Base-by-base conservation (phyloP, 2,113 vertebrate genomes). In the Lagopus muta region DNA sequence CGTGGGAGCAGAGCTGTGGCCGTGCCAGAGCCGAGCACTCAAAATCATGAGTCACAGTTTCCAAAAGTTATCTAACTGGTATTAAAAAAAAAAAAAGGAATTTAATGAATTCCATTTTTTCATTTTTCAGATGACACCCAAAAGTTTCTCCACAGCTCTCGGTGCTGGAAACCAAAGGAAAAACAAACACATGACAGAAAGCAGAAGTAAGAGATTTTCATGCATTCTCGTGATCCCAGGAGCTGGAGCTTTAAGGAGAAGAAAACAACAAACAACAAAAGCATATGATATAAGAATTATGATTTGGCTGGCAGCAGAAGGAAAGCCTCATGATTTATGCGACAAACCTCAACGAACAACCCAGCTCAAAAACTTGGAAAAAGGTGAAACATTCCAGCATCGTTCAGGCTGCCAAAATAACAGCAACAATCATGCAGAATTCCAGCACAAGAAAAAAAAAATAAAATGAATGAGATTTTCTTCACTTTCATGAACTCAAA, bases 381-480 rank as follows among this genome's bases (percentile, higher is more conserved):
- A 95, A 89, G 69, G 91, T 90, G 94, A 95, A 94, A 86, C 82
- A 93, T 94, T 95, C 94, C 94, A 86, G 89, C 74, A 89, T 91
- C 18, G 2, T 94, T 81, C 69, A 72, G 79, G 85, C 93, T 94
- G 94, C 87, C 95, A 96, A 93, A 94, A 80, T 36, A 92, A 80
- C 74, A 89, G 90, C 92, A 89, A 95, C 61, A 78, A 92, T 86
- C 25, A 11, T 86, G 65, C 69, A 86, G 77, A 93, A 92, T 85
- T 91, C 85, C 91, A 92, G 80, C 34, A 24, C 27, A 38, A 82
- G 77, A 12, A 62, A 74, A 81, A 82, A 38, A 38, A 38, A 54
- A 52, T 27, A 12, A 52, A 38, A 45, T 81, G 90, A 88, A 74
- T 91, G 90, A 88, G 85, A 64, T 83, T 94, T 89, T 86, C 92